Conservation (phyloP, 2,113 vertebrate genomes). For the Pavo muticus region DNA sequence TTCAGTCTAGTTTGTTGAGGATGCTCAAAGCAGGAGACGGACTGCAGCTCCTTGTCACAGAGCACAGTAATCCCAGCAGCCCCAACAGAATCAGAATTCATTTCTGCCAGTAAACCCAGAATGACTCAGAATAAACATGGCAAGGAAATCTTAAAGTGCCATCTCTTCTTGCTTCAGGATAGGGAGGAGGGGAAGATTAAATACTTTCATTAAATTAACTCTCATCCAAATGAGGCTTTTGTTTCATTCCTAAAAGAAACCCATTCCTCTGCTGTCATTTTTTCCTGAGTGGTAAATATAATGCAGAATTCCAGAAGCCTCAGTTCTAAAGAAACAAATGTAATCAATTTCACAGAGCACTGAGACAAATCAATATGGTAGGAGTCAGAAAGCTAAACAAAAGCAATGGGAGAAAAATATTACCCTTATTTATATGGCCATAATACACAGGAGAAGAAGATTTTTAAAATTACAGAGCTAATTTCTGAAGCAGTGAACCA, state of each 20-base stretch:
- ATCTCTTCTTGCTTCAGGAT: constrained; percentile 22
- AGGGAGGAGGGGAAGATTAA: constrained; percentile 53
- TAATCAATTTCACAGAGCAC: constrained; percentile 45
- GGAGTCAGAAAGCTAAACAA: constrained; percentile 49
- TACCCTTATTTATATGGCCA: neutral
- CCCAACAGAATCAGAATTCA: constrained; percentile 27
- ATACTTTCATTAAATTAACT: constrained; percentile 67
- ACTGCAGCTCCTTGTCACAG: constrained; percentile 1
- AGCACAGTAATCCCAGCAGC: constrained; percentile 28
- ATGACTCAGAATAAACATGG: constrained; percentile 54
- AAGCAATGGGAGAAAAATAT: constrained; percentile 28
- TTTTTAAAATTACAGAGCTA: constrained; percentile 44
- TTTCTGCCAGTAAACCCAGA: constrained; percentile 36
- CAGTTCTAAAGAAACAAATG: constrained; percentile 46
- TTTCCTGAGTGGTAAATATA: constrained; percentile 24
- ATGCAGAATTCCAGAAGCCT: constrained; percentile 45
- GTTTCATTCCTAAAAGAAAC: constrained; percentile 48
- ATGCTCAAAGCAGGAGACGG: neutral
- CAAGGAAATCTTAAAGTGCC: constrained; percentile 31
- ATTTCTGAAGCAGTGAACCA: constrained; percentile 30
- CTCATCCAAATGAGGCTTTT: constrained; percentile 31
- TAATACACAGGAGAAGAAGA: constrained; percentile 3
- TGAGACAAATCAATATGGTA: constrained; percentile 65
- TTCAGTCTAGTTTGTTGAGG: neutral
- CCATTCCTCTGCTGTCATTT: neutral